Conservation (phyloP, 2,113 vertebrate species). For the Mus musculus region DNA sequence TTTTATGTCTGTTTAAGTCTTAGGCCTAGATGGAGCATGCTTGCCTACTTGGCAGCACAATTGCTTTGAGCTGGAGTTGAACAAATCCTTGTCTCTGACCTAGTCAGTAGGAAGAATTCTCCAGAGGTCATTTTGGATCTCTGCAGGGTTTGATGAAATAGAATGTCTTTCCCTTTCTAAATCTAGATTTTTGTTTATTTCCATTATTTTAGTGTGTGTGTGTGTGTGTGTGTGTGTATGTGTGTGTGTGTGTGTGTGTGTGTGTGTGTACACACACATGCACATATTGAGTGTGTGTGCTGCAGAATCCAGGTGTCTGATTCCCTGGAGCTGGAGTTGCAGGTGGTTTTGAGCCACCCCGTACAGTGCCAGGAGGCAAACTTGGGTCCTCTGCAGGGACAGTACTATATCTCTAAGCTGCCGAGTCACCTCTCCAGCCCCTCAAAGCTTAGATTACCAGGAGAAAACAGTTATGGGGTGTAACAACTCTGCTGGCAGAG, state of each 20-base stretch:
- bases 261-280: not conserved
- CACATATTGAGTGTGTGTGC: not conserved
- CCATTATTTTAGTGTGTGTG: not conserved
- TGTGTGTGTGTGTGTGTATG: not conserved
- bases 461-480: not conserved
- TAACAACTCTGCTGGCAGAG: not conserved
- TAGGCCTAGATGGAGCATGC: not conserved
- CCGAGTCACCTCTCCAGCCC: not conserved
- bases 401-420: not conserved
- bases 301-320: not conserved
- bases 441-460: not conserved
- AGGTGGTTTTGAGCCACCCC: not conserved
- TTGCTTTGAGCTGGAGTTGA: not conserved
- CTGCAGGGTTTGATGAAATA: too few relatives aligned
- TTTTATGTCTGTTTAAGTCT: not conserved
- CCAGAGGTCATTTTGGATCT: too few relatives aligned
- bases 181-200: not conserved
- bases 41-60: not conserved
- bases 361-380: too few relatives aligned
- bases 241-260: not conserved
- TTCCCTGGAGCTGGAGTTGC: not conserved
- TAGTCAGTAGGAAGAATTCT: not conserved
- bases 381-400: not conserved
- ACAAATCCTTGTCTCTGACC: not conserved
- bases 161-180: not conserved